phyloP scores from a whole-genome alignment of 1,140 invertebrate species.

The Rhizoglyphus robini region DNA sequence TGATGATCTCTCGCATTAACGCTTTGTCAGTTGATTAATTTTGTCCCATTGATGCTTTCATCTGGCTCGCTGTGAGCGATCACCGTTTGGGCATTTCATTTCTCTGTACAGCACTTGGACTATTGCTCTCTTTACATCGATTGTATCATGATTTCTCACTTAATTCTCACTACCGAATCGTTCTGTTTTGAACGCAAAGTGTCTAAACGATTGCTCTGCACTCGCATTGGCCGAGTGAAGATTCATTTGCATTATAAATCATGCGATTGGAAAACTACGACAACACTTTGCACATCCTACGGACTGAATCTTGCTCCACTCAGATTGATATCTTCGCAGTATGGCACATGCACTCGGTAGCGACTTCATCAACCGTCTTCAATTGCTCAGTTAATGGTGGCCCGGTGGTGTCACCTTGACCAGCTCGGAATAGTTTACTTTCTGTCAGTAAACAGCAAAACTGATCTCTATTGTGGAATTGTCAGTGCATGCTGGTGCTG shows the following conservation, averaged over 20 bases:
- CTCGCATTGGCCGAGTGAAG: background rate
- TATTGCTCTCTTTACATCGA: slow-evolving; percentile 8
- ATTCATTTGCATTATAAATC: slow-evolving; percentile 15
- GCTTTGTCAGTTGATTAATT: slow-evolving; percentile 13
- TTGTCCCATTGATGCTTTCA: background rate
- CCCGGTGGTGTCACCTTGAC: background rate
- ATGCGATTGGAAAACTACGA: background rate
- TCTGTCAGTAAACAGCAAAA: too few relatives aligned
- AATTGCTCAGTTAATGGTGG: background rate
- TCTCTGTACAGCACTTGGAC: background rate
- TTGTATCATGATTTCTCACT: slow-evolving; percentile 13
- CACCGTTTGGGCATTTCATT: too few relatives aligned
- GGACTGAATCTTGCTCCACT: background rate
- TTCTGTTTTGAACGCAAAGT: slow-evolving; percentile 1
- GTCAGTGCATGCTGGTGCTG: background rate
- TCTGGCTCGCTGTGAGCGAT: background rate
- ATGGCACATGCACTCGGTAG: too few relatives aligned
- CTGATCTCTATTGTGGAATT: background rate
- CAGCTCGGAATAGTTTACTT: too few relatives aligned
- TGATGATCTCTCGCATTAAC: too few relatives aligned
- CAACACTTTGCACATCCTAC: slow-evolving; percentile 6
- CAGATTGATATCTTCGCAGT: slow-evolving; percentile 14
- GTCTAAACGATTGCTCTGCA: background rate
- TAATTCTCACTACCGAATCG: slow-evolving; percentile 10
- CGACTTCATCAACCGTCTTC: too few relatives aligned